A percentile compares a stretch with the other conserved stretches of the same genome.
These are phyloP conservation scores for Trachelus stipa DNA, from an alignment of 2,888 invertebrate species.

Conservation along the genomic window DNA sequence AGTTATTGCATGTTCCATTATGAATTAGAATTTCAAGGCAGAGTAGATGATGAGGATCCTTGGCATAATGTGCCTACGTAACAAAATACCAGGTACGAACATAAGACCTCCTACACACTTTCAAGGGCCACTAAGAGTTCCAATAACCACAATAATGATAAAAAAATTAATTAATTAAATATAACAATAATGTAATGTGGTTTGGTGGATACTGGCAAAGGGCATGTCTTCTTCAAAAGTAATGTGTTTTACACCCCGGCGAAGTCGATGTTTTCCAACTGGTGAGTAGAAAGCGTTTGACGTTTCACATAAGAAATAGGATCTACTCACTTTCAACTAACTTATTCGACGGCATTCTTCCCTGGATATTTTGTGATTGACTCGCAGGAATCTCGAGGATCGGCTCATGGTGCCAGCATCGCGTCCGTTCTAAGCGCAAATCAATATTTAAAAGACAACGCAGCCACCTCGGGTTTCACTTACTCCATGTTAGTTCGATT, in stretches of 20 bases:
- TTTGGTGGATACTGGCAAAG: not conserved
- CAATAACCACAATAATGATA: not conserved
- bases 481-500: constrained; percentile 48
- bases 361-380: constrained; percentile 28
- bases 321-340: constrained; percentile 38
- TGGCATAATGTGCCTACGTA: not conserved
- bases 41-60: not conserved
- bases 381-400: constrained; percentile 21
- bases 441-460: constrained; percentile 57
- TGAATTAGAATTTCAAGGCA: constrained; percentile 22
- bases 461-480: constrained; percentile 48
- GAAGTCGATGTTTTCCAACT: constrained; percentile 42
- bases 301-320: constrained; percentile 34
- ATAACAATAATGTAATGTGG: not conserved
- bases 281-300: constrained; percentile 41
- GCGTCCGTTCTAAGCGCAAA: constrained; percentile 40
- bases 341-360: constrained; percentile 44
- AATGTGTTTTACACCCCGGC: constrained; percentile 32
- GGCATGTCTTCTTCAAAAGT: constrained; percentile 20
- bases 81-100: not conserved
- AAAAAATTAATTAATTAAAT: not conserved
- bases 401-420: constrained; percentile 37
- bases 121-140: not conserved
- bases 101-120: not conserved
- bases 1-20: constrained; percentile 50